Conservation (phyloP, 2,797 vertebrate species). For the Erithacus rubecula region DNA sequence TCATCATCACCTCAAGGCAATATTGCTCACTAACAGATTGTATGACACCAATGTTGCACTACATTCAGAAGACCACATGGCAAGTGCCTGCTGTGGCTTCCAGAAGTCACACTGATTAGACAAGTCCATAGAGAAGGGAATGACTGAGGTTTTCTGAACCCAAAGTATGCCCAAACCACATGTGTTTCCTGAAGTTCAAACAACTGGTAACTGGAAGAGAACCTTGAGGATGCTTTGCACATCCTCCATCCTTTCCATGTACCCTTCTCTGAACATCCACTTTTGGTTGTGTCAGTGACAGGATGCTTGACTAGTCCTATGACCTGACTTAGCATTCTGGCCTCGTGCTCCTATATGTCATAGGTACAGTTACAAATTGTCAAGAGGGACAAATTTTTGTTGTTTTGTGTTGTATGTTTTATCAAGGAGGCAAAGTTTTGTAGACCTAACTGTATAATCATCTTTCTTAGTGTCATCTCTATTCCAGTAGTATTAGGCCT, state of each 20-base stretch:
- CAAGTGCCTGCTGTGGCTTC: not conserved
- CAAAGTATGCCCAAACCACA: not conserved
- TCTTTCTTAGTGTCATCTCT: not conserved
- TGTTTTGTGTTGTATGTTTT: not conserved
- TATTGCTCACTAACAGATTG: not conserved
- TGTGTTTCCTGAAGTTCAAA: not conserved
- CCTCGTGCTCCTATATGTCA: not conserved
- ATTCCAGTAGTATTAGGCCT: not conserved
- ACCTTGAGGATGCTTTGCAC: not conserved
- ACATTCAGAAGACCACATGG: not conserved
- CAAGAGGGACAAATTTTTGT: not conserved
- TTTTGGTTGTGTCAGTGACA: not conserved
- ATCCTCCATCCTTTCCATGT: not conserved
- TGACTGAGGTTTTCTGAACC: not conserved
- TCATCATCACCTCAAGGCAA: not conserved
- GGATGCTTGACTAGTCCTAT: not conserved
- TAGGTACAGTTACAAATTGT: not conserved
- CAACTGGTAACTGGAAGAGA: not conserved
- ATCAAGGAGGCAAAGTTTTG: not conserved
- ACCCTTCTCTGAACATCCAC: not conserved
- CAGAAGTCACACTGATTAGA: not conserved
- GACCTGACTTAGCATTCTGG: not conserved
- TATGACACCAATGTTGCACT: not conserved
- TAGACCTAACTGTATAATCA: not conserved
- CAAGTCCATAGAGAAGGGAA: not conserved